phyloP scores from a whole-genome alignment of 2,888 invertebrate genomes.

The Epirrhoe alternata region DNA sequence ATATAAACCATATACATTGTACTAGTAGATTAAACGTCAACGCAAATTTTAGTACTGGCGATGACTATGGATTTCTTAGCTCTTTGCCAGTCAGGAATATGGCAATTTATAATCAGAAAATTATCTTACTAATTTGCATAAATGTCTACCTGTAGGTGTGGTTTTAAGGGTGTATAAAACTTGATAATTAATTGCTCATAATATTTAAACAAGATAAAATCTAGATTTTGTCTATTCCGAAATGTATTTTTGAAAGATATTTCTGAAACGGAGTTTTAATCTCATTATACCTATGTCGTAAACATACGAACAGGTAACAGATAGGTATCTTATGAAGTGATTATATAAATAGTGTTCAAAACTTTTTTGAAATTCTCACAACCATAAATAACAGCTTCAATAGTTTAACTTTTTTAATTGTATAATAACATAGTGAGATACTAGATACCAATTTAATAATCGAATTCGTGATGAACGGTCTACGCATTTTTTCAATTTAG shows the following conservation, averaged over 20 bases:
- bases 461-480: constrained; percentile 32
- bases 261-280: no score
- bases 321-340: background rate
- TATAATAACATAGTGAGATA: constrained; percentile 27
- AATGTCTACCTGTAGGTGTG: no score
- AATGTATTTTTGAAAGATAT: no score
- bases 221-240: no score
- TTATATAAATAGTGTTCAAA: background rate
- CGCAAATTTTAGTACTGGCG: constrained; percentile 17
- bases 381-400: constrained; percentile 30
- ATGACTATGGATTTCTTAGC: constrained; percentile 6
- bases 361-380: constrained; percentile 18
- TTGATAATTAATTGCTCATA: no score
- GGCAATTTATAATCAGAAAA: no score
- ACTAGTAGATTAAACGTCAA: constrained; percentile 24
- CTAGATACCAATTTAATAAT: constrained; percentile 31
- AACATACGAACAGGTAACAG: no score
- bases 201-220: no score
- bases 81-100: no score
- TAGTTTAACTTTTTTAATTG: constrained; percentile 21
- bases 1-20: constrained; percentile 24
- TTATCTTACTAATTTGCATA: no score
- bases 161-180: no score
- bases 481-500: constrained; percentile 37
- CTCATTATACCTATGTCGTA: no score